Percentiles rank a stretch among this genome's conserved stretches.
Conservation (phyloP, 2,113 vertebrate species). For the Phrynosoma blainvillii region DNA sequence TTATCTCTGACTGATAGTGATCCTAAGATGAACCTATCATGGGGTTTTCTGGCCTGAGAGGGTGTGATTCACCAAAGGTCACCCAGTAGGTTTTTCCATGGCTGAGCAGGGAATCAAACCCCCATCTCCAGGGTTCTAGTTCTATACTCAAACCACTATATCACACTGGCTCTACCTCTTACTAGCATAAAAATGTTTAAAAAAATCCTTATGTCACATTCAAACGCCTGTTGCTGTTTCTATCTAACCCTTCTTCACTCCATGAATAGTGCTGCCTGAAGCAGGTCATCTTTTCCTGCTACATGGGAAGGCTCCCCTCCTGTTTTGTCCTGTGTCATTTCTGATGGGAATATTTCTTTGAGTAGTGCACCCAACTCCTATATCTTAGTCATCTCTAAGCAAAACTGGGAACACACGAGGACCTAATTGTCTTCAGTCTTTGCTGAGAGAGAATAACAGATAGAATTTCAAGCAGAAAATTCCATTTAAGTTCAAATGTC, state of each 20-base stretch:
- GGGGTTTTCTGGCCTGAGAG: no score
- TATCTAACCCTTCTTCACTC: not conserved
- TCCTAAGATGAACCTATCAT: no score
- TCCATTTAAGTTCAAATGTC: slow-evolving; percentile 50
- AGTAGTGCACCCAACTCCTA: not conserved
- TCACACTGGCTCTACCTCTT: no score
- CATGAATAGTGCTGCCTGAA: not conserved
- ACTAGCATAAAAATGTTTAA: no score
- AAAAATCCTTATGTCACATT: no score
- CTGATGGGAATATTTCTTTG: not conserved
- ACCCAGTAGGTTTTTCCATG: no score
- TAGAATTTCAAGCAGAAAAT: slow-evolving; percentile 65
- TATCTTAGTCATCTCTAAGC: slow-evolving; percentile 41
- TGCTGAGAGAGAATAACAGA: slow-evolving; percentile 49
- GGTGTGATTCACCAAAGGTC: no score
- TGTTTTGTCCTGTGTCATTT: not conserved
- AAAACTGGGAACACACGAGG: slow-evolving; percentile 39
- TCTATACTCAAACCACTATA: no score
- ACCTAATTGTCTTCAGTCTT: slow-evolving; percentile 39
- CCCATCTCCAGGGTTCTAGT: no score
- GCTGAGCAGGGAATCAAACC: no score
- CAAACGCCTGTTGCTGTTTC: not conserved
- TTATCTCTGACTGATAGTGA: no score
- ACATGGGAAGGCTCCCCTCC: not conserved
- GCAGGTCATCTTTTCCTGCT: not conserved